Evolutionary conservation across 2,888 invertebrate genomes (phyloP), one percentile per base, ranked within the genome.

Genomic region (Dryobota labecula): DNA sequence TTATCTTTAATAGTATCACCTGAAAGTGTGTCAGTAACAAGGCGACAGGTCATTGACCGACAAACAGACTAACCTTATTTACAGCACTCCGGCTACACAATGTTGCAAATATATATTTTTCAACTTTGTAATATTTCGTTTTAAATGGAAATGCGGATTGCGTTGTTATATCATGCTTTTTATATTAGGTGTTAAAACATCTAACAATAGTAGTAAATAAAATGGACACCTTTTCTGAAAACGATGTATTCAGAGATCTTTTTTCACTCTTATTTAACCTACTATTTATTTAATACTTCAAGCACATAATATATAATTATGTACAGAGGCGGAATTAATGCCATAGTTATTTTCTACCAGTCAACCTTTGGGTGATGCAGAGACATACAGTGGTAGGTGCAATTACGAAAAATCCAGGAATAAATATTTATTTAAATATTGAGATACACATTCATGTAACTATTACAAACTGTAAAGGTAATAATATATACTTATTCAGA

Each of bases 1-100:
- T 70, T 76, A 78, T 78, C 82, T 77, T 61, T 76, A 27, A 15
- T 54, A 41, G 33, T 56, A 69, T 70, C 64, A 79, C 82, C 68
- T 72, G 53, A 64, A 82, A 80, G 67, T 82, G 49, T 70, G 70
- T 78, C 80, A 82, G 78, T 73, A 24, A 79, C 70, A 70, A 66
- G 62, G 58, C 74, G 61, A 62, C 67, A 61, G 79, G 79, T 79
- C 79, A 51, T 2, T 54, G 80, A 65, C 79, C 70, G 71, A 60
- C 66, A 54, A 63, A 41, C 56, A 57, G 64, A 43, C 56, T 36
- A 36, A 49, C 76, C 36, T 36, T 64, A 65, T 57, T 60, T 51
- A 64, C 27, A 60, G 15, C 4, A 33, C 53, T 43, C 33, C 24
- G 20, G 20, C 53, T 45, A 43, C 41, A 79, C 69, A 51, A 53